A percentile compares a stretch with the other conserved stretches of the same genome.
These are phyloP conservation scores for Pseudomyrmex flavicornis DNA, from an alignment of 1,140 invertebrate genomes.

Conservation along the genomic window DNA sequence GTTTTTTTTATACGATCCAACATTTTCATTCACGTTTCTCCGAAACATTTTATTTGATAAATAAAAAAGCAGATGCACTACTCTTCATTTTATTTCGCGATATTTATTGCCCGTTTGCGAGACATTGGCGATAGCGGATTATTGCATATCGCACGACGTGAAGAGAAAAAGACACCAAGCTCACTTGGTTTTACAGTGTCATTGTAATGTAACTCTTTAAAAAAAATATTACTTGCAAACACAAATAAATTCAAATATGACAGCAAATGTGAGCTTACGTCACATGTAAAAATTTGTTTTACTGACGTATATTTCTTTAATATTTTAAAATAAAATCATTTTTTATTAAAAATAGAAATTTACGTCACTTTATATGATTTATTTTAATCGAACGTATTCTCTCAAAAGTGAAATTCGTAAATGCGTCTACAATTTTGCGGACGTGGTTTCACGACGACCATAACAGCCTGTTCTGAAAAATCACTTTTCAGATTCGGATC, in stretches of 20 bases:
- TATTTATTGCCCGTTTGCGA: slow-evolving; percentile 37
- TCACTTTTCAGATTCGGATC: slow-evolving; percentile 19
- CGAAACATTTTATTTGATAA: slow-evolving; percentile 13
- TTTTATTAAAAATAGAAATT: background rate
- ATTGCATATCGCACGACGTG: background rate
- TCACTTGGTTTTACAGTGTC: too few relatives aligned
- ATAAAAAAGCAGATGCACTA: slow-evolving; percentile 21
- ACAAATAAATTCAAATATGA: background rate
- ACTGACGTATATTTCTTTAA: too few relatives aligned
- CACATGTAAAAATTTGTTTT: too few relatives aligned
- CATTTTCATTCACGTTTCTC: slow-evolving; percentile 28
- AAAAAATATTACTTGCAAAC: background rate
- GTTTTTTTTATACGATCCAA: slow-evolving; percentile 26
- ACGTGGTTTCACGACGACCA: too few relatives aligned
- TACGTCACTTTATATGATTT: background rate
- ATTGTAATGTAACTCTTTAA: background rate
- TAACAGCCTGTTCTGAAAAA: background rate
- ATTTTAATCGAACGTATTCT: background rate
- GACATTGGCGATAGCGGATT: slow-evolving; percentile 1
- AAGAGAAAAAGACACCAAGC: background rate
- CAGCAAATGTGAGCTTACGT: background rate
- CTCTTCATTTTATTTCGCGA: slow-evolving; percentile 1
- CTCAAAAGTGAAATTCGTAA: background rate
- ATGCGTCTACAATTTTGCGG: background rate
- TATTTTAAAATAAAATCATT: background rate